Evolutionary conservation across 2,113 vertebrate species (phyloP).

Genomic region (Hydrolagus affinis): DNA sequence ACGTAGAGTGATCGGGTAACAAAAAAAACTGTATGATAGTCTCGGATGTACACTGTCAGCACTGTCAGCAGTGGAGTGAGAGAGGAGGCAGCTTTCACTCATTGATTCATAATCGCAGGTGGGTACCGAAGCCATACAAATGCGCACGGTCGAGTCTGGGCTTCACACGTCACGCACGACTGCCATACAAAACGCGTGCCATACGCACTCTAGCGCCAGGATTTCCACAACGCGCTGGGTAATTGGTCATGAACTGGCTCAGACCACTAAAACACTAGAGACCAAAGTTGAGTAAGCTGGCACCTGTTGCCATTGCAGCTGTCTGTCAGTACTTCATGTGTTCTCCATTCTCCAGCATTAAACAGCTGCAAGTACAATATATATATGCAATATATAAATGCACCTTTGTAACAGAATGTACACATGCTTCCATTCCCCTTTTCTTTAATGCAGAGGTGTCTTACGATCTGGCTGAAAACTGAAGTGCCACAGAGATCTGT

Average conservation of each 20-base stretch:
- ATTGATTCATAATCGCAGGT: background rate
- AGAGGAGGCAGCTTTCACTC: too few species aligned
- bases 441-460: background rate
- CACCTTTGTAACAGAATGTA: conserved; percentile 27
- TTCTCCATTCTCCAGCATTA: conserved; percentile 2
- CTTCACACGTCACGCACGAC: too few species aligned
- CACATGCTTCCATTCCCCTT: background rate
- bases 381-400: conserved; percentile 30
- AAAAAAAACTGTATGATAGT: too few species aligned
- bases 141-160: too few species aligned
- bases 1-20: too few species aligned
- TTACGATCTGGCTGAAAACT: background rate
- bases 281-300: conserved; percentile 15
- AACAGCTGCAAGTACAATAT: conserved; percentile 28
- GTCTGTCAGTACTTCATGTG: conserved; percentile 20
- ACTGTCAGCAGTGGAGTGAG: too few species aligned
- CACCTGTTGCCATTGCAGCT: conserved; percentile 28
- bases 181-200: background rate
- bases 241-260: conserved; percentile 8
- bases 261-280: too few species aligned
- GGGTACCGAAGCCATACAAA: background rate
- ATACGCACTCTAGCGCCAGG: too few species aligned
- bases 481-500: background rate
- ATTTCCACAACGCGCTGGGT: background rate
- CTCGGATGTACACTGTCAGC: too few species aligned